Base-by-base conservation (phyloP, 2,888 invertebrate species). In the Papilio protenor region DNA sequence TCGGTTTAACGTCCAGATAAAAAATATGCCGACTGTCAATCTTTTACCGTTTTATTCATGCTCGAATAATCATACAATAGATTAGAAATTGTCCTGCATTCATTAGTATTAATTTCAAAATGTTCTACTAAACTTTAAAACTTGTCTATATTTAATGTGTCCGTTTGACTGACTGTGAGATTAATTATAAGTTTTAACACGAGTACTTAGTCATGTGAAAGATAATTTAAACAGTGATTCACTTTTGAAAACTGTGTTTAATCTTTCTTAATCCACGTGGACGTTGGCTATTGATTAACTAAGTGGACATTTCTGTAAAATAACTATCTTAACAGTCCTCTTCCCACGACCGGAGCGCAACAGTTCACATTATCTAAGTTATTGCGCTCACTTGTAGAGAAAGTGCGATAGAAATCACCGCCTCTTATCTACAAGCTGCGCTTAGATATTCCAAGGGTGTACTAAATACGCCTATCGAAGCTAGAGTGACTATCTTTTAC, bases 401-500 rank as follows among this genome's bases (percentile, higher is more conserved):
- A 82, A 82, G 81, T 79, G 75, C 76, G 73, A 52, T 80, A 79
- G 79, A 78, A 80, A 81, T 81, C 80, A 71, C 71, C 61, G 49
- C 79, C 66, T 79, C 75, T 77, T 77, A 80, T 76, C 79, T 78
- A 77, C 78, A 75, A 76, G 80, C 80, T 49, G 80, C 49, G 23
- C 55, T 47, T 66, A 70, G 12, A 70, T 77, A 77, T 76, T 75
- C 79, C 55, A 75, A 76, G 80, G 81, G 57, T 61, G 74, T 72
- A 77, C 72, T 73, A 76, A 69, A 76, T 76, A 33, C 27, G 76
- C 74, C 59, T 57, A 49, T 47, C 45, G 59, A 11, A 23, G 59
- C 21, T 59, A 69, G 40, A 59, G 64, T 77, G 55, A 16, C 77
- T 66, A 21, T 12, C 45, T 45, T 45, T 45, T 69, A n/a, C 21